phyloP scores from a whole-genome alignment of 2,888 invertebrate genomes.

The Andrena bicolor region DNA sequence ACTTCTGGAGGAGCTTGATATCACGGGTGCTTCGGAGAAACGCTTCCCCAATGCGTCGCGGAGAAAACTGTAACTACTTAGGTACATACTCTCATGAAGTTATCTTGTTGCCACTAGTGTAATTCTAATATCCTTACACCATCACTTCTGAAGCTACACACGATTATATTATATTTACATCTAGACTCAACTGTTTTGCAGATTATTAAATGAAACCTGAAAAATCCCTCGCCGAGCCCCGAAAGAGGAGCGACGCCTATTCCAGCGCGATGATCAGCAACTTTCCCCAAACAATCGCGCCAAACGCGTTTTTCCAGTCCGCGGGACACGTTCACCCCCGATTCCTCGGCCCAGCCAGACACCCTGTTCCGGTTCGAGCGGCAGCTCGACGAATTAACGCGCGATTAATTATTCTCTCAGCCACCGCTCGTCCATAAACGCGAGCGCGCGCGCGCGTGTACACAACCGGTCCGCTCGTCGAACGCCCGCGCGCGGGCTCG shows the following conservation, averaged over 20 bases:
- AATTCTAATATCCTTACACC: too few species aligned
- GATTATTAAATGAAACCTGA: conserved; percentile 15
- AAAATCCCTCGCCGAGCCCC: conserved; percentile 4
- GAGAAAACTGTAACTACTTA: background rate
- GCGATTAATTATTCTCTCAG: conserved; percentile 69
- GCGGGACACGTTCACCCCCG: conserved; percentile 22
- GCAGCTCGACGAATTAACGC: conserved; percentile 63
- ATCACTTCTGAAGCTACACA: too few species aligned
- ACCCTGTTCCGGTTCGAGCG: conserved; percentile 7
- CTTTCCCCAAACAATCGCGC: conserved; percentile 29
- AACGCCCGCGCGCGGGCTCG: conserved; percentile 3
- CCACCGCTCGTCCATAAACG: conserved; percentile 46
- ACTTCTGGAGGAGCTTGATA: background rate
- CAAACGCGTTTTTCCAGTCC: conserved; percentile 23
- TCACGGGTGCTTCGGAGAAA: background rate
- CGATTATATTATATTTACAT: background rate
- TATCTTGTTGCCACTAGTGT: too few species aligned
- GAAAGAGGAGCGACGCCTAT: conserved; percentile 1
- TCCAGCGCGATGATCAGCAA: conserved; percentile 15
- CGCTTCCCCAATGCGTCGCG: background rate
- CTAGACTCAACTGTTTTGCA: background rate
- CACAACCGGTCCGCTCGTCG: conserved; percentile 17
- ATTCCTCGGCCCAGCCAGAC: conserved; percentile 58
- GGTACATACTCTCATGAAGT: too few species aligned
- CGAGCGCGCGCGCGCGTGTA: conserved; percentile 29